Conservation (phyloP, 2,797 vertebrate genomes). For the Chlorospingus semifuscus region DNA sequence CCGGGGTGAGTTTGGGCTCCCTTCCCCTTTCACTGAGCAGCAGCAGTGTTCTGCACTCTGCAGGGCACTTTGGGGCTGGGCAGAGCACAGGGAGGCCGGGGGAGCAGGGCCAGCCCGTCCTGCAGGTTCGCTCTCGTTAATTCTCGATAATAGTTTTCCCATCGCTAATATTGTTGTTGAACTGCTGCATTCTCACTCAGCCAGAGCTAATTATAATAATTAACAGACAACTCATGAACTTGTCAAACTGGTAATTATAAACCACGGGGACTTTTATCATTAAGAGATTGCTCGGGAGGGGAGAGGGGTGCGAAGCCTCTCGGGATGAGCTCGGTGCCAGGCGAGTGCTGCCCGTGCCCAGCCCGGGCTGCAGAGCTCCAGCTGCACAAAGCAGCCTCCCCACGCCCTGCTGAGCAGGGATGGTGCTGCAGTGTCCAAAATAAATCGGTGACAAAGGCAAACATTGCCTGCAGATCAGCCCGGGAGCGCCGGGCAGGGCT, state of each 20-base stretch:
- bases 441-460: neutral
- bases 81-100: neutral
- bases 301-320: constrained; percentile 4
- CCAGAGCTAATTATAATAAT: constrained; percentile 83
- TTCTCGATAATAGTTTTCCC: constrained; percentile 60
- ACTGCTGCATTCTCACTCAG: constrained; percentile 71
- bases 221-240: constrained; percentile 82
- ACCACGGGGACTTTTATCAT: constrained; percentile 74
- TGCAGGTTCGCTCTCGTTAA: constrained; percentile 15
- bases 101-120: constrained; percentile 15
- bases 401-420: neutral
- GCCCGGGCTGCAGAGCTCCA: neutral
- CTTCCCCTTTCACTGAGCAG: neutral
- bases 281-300: constrained; percentile 67
- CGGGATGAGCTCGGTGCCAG: neutral
- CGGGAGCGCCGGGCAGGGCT: neutral
- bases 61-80: neutral
- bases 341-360: neutral
- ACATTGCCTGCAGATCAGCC: neutral
- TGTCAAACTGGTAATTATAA: constrained; percentile 84
- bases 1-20: neutral
- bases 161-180: constrained; percentile 77
- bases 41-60: neutral
- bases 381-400: neutral
- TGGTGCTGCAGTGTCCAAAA: fast-evolving